Conservation (phyloP, 2,888 invertebrate species). For the Drosophila macrospina region DNA sequence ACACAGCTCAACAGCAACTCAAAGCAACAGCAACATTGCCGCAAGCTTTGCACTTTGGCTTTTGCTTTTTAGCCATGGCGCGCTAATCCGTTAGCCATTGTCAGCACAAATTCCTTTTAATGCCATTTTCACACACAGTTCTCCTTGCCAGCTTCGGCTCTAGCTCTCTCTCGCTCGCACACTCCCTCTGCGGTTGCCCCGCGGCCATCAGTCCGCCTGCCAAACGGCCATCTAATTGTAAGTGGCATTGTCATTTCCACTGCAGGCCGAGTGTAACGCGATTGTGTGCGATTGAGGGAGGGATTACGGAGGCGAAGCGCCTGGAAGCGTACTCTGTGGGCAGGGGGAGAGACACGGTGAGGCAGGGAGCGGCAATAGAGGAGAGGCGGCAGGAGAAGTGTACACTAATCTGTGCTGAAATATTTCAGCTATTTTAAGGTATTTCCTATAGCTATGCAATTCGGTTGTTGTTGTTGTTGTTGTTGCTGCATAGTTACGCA, state of each 20-base stretch:
- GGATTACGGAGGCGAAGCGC: neutral
- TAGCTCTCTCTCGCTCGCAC: neutral
- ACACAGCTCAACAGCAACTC: conserved; percentile 48
- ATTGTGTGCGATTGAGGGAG: neutral
- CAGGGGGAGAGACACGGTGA: neutral
- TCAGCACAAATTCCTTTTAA: conserved; percentile 72
- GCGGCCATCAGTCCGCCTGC: conserved; percentile 47
- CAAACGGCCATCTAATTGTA: conserved; percentile 61
- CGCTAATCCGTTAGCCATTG: conserved; percentile 74
- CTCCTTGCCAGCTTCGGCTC: conserved; percentile 44
- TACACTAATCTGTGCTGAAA: conserved; percentile 37
- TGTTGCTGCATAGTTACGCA: conserved; percentile 10
- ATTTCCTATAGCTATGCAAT: conserved; percentile 32
- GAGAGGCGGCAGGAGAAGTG: conserved; percentile 11
- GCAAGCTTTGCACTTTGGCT: conserved; percentile 46
- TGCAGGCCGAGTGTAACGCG: conserved; percentile 16
- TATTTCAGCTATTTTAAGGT: conserved; percentile 36
- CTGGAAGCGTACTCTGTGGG: too few relatives aligned
- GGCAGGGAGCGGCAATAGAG: too few relatives aligned
- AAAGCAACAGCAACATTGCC: conserved; percentile 29
- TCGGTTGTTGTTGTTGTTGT: conserved; percentile 5
- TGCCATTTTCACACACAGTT: conserved; percentile 62
- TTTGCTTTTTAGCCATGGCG: conserved; percentile 45
- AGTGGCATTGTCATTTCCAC: conserved; percentile 47
- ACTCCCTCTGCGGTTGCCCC: conserved; percentile 18